Evolutionary conservation across 2,113 vertebrate genomes (phyloP), one percentile per base, ranked within the genome.

Genomic region (Prietella phreatophila): DNA sequence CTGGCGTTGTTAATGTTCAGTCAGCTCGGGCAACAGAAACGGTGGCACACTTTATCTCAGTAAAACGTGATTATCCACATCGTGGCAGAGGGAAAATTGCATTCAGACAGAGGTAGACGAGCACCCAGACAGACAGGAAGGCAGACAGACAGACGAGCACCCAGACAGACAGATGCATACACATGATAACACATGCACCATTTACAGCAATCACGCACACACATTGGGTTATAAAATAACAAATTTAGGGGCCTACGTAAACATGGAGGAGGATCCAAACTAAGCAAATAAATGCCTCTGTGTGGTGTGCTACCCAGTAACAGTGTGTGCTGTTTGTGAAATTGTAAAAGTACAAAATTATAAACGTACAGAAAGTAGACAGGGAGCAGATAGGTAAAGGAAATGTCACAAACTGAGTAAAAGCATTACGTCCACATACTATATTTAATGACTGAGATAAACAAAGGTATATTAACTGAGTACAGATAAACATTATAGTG

Each of bases 11-110:
- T 53, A 36, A 67, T 36, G 19, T 47, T 67, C 63, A 50, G 61
- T 85, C n/a, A 7, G 83, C 50, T 82, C 78, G 87, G 85, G 89
- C 60, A 84, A 90, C 83, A 90, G 87, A 90, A 91, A 90, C 86
- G 82, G 91, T 91, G 76, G 88, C 27, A 36, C 83, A 92, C 36
- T 75, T 90, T 91, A 91, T 88, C 90, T 92, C 82, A 83, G 87
- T 88, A 78, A 47, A 88, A 81, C 90, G 91, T 89, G 89, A 69
- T 89, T 90, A 90, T 86, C 85, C 7, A 85, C 90, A 91, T 91
- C 89, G 90, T 5, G 85, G 50, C 65, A 90, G 88, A 78, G 78
- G 36, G 91, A 88, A 88, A 89, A 47, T 33, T 42, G 42, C 36
- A 30, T 76, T 55, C 84, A 89, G 56, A 86, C 60, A 80, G 81